phyloP scores from a whole-genome alignment of 2,113 vertebrate species.

The Menidia beryllina region DNA sequence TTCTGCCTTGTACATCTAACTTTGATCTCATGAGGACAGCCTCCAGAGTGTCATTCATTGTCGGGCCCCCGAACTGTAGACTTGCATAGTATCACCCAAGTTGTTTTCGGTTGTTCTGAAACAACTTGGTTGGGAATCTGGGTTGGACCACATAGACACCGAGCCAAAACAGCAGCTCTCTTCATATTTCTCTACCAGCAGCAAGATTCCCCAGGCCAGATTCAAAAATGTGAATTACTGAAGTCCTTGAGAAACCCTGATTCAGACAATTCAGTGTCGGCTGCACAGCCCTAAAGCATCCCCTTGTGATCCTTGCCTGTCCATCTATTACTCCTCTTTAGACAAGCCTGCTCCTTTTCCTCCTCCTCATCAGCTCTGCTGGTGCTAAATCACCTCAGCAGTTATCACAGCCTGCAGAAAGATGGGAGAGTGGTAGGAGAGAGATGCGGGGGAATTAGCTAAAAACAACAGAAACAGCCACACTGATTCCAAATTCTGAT shows the following conservation, averaged over 20 bases:
- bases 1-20: slow-evolving; percentile 31
- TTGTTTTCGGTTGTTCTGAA: slow-evolving; percentile 24
- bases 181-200: neutral
- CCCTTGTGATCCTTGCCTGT: slow-evolving; percentile 45
- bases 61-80: slow-evolving; percentile 23
- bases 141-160: slow-evolving; percentile 35
- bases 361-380: slow-evolving; percentile 35
- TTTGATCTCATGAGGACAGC: slow-evolving; percentile 57
- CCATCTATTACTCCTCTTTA: slow-evolving; percentile 63
- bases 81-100: slow-evolving; percentile 10
- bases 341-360: slow-evolving; percentile 40
- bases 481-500: slow-evolving; percentile 16
- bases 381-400: slow-evolving; percentile 56
- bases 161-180: slow-evolving; percentile 40
- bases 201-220: slow-evolving; percentile 32
- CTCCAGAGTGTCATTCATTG: slow-evolving; percentile 51
- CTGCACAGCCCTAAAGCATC: slow-evolving; percentile 36
- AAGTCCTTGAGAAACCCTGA: slow-evolving; percentile 73
- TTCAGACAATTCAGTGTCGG: slow-evolving; percentile 59
- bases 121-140: slow-evolving; percentile 42
- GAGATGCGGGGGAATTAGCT: neutral
- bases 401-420: slow-evolving; percentile 48
- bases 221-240: slow-evolving; percentile 69
- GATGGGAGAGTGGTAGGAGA: neutral
- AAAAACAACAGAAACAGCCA: slow-evolving; percentile 1